Conservation (phyloP, 2,888 invertebrate genomes). For the Hypercompe scribonia region DNA sequence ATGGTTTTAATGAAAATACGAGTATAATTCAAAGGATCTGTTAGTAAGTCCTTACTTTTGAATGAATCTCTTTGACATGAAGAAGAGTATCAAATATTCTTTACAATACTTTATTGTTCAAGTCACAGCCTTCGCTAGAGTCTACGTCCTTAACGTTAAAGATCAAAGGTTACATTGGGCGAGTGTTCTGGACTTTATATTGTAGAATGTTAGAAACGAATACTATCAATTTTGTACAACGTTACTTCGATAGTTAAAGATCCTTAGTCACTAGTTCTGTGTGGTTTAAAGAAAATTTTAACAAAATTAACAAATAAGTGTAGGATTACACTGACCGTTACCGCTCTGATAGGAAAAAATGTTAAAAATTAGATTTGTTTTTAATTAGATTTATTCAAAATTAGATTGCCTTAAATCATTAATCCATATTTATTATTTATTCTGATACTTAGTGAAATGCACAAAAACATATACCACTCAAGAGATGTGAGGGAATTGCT, state of each 20-base stretch:
- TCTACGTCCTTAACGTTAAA: not conserved
- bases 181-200: not conserved
- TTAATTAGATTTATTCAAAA: too few species aligned
- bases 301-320: too few species aligned
- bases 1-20: not conserved
- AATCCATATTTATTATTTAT: too few species aligned
- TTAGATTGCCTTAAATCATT: too few species aligned
- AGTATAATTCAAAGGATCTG: not conserved
- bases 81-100: not conserved
- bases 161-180: not conserved
- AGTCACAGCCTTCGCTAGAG: not conserved
- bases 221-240: not conserved
- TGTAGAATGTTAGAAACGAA: not conserved
- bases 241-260: not conserved
- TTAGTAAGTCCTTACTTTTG: not conserved
- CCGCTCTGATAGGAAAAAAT: too few species aligned
- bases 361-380: too few species aligned
- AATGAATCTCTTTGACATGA: not conserved
- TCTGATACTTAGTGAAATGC: too few species aligned
- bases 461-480: too few species aligned
- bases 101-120: not conserved
- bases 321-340: too few species aligned
- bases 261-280: too few species aligned
- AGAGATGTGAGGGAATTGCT: too few species aligned
- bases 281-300: too few species aligned